phyloP scores from a whole-genome alignment of 2,888 invertebrate species.

The Torymus texanus region DNA sequence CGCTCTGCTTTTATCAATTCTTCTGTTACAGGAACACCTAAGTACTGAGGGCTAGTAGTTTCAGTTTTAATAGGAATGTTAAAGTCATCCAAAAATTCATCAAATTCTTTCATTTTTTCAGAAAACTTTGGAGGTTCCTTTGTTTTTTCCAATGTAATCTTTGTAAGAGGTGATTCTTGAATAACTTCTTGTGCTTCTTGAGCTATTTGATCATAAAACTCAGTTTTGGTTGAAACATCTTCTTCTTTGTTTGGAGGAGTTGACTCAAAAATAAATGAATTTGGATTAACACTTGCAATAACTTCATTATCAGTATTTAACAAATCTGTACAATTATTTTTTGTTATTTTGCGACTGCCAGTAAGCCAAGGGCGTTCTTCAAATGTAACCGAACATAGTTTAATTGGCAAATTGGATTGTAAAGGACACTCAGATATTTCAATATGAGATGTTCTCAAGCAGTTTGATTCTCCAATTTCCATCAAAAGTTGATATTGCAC shows the following conservation, averaged over 20 bases:
- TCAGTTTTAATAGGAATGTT: constrained; percentile 62
- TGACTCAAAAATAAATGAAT: constrained; percentile 48
- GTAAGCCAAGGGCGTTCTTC: constrained; percentile 69
- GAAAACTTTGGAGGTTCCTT: constrained; percentile 59
- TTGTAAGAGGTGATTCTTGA: constrained; percentile 60
- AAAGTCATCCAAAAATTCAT: constrained; percentile 68
- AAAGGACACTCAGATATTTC: constrained; percentile 66
- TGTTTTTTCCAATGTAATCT: constrained; percentile 57
- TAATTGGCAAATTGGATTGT: constrained; percentile 63
- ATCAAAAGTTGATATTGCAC: constrained; percentile 69
- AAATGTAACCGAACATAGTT: constrained; percentile 66
- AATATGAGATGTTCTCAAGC: constrained; percentile 63
- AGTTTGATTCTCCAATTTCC: constrained; percentile 69
- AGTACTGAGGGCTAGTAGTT: constrained; percentile 34
- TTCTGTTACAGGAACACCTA: constrained; percentile 61
- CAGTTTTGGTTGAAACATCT: constrained; percentile 58
- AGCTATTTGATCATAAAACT: constrained; percentile 64
- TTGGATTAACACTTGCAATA: constrained; percentile 57
- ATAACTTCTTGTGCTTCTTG: constrained; percentile 61
- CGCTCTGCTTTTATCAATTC: constrained; percentile 60
- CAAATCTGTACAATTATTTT: constrained; percentile 70
- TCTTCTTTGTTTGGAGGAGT: constrained; percentile 46
- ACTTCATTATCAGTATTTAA: constrained; percentile 61
- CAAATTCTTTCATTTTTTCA: constrained; percentile 68
- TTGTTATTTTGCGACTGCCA: constrained; percentile 64